Base-by-base conservation (phyloP, 2,888 invertebrate genomes). In the Buathra laborator region DNA sequence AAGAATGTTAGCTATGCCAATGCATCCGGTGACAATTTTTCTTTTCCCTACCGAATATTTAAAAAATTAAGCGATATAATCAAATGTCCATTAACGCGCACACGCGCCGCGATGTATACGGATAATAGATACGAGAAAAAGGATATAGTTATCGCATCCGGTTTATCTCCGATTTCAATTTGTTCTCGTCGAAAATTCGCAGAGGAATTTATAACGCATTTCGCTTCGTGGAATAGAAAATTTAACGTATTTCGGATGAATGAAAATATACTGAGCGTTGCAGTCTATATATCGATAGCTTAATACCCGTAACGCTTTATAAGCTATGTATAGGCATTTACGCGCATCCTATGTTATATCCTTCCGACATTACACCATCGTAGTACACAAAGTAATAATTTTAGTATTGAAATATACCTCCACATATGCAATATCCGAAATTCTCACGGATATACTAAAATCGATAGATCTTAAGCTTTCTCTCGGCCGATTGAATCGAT, bases 401-500 rank as follows among this genome's bases (percentile, higher is more conserved):
- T 37, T 37, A 37, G 37, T 9, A 37, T 37, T 37, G 37, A 37
- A 37, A 24, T 24, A 24, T 24, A 24, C 24, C 24, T 24, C 24
- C 2, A 24, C 3, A 3, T 24, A 24, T 24, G 24, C 2, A 24
- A 7, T 37, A 9, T 37, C 37, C 9, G 37, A 37, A 37, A 37
- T 53, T 19, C 9, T 53, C 19, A 16, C 9, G 2, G 9, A 19
- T 37, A 2, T 0, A 37, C 1, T 7, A 7, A 19, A 53, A 19
- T 16, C 9, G 16, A 19, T 19, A 16, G 16, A 19, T 16, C 46
- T 48, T 48, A 16, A 9, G 53, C 51, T 70, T 32, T 70, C 32
- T 32, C 37, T 53, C 32, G 12, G 51, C 37, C 16, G 48, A 79
- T 79, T 64, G 48, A 56, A 79, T 79, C 70, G 62, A 64, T 70